Conservation (phyloP, 2,113 vertebrate genomes). For the Neotragus pygmaeus region DNA sequence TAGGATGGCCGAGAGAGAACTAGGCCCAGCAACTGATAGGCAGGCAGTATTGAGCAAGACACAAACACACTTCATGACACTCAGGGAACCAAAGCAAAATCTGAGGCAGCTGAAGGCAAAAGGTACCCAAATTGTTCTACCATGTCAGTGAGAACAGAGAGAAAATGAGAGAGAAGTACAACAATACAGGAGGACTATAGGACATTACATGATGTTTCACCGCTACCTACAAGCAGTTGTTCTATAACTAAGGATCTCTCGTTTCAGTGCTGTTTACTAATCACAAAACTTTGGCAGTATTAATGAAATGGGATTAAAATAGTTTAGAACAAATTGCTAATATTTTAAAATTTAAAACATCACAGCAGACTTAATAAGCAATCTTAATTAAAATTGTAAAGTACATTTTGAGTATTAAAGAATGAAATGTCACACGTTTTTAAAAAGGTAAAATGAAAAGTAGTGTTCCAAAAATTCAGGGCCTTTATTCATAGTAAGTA, state of each 20-base stretch:
- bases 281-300: neutral
- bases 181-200: neutral
- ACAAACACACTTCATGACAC: too few relatives aligned
- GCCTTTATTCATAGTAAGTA: neutral
- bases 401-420: neutral
- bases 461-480: neutral
- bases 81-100: neutral
- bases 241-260: neutral
- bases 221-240: neutral
- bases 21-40: rapidly evolving
- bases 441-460: neutral
- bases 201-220: neutral
- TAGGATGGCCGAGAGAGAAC: too few relatives aligned
- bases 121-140: neutral
- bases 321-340: neutral
- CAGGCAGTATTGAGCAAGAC: neutral
- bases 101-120: neutral
- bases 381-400: neutral
- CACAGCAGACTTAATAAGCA: neutral
- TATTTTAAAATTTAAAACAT: neutral
- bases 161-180: too few relatives aligned
- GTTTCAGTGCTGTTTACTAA: neutral
- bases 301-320: neutral
- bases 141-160: neutral
- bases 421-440: neutral